phyloP scores from a whole-genome alignment of 2,888 invertebrate genomes.

The Callimorpha dominula region DNA sequence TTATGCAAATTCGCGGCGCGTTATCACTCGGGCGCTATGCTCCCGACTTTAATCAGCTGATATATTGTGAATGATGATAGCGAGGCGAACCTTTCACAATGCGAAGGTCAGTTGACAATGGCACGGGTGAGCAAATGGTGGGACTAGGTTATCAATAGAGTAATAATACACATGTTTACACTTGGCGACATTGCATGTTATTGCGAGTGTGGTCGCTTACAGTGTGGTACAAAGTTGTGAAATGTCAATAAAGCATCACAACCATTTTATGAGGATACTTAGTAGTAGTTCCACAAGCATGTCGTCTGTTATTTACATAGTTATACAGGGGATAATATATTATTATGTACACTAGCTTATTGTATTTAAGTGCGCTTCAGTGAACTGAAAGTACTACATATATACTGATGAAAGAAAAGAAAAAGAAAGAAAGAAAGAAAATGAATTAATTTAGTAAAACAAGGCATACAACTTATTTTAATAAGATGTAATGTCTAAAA shows the following conservation, averaged over 20 bases:
- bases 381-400: no score
- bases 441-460: no score
- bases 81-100: constrained; percentile 46
- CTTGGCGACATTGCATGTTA: constrained; percentile 30
- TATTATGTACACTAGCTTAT: no score
- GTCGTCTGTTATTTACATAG: background rate
- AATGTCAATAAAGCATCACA: background rate
- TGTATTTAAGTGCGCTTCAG: no score
- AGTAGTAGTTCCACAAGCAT: background rate
- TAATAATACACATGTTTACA: constrained; percentile 25
- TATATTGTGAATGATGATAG: constrained; percentile 18
- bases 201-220: constrained; percentile 8
- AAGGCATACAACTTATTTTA: no score
- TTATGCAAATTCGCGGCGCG: constrained; percentile 20
- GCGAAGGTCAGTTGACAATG: constrained; percentile 43
- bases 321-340: background rate
- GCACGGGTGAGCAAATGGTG: constrained; percentile 21
- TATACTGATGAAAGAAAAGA: no score
- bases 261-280: background rate
- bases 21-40: constrained; percentile 32
- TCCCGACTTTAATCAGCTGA: constrained; percentile 37
- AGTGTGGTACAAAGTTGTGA: background rate
- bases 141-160: constrained; percentile 38
- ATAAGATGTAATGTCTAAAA: no score
- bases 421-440: no score